Conservation (phyloP, 2,797 vertebrate genomes). For the Thripadectes ignobilis region DNA sequence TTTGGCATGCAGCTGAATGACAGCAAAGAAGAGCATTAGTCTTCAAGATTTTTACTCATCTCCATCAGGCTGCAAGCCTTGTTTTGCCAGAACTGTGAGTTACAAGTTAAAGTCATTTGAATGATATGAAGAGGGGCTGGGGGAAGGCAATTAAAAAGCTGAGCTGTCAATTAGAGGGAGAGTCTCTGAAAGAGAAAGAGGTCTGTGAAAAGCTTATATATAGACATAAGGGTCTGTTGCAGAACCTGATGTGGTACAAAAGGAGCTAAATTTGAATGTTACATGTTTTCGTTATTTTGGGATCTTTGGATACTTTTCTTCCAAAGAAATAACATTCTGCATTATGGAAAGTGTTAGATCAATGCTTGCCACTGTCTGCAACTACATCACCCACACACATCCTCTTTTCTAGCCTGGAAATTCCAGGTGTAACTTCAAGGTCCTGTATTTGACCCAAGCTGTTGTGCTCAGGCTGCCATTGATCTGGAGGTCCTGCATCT, state of each 20-base stretch:
- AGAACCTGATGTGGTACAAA: background rate
- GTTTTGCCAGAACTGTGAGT: background rate
- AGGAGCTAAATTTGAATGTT: background rate
- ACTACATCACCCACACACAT: background rate
- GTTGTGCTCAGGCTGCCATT: background rate
- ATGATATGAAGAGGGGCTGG: background rate
- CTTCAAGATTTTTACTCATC: slow-evolving; percentile 28
- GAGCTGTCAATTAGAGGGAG: background rate
- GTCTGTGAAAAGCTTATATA: background rate
- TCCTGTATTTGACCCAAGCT: background rate
- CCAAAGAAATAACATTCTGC: background rate
- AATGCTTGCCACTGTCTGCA: background rate
- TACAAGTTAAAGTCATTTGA: background rate
- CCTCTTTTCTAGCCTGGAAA: background rate
- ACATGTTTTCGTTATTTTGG: background rate
- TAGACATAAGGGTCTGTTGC: background rate
- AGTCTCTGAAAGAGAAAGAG: background rate
- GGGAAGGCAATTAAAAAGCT: background rate
- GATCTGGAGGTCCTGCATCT: background rate
- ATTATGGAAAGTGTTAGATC: background rate
- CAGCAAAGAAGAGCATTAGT: background rate
- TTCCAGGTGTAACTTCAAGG: background rate
- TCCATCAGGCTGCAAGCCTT: background rate
- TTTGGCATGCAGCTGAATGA: background rate
- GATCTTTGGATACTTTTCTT: background rate